Conservation (phyloP, 2,888 invertebrate species). For the Odontocolon sp. region DNA sequence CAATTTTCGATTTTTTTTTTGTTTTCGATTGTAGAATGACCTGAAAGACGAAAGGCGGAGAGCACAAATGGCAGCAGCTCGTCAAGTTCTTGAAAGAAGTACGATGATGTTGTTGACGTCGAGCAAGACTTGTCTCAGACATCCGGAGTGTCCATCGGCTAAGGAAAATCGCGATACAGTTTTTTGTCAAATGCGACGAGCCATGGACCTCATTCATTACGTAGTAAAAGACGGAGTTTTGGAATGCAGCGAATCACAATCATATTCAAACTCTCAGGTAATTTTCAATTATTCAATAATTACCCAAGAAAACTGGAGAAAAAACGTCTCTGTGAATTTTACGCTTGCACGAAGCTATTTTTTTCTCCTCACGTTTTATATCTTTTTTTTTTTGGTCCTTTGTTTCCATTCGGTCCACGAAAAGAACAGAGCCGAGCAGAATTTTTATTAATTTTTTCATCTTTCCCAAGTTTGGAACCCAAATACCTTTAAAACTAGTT, state of each 20-base stretch:
- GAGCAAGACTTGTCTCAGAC: constrained; percentile 97
- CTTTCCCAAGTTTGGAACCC: too few relatives aligned
- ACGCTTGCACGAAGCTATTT: too few relatives aligned
- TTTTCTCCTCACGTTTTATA: too few relatives aligned
- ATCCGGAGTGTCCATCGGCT: constrained; percentile 96
- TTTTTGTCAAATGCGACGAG: constrained; percentile 98
- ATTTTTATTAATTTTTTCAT: too few relatives aligned
- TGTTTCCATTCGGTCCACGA: too few relatives aligned
- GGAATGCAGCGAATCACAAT: constrained; percentile 82
- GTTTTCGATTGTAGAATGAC: constrained; percentile 85
- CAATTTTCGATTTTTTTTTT: not conserved
- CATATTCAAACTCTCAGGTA: constrained; percentile 80
- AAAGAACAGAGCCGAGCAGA: too few relatives aligned
- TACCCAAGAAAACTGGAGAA: too few relatives aligned
- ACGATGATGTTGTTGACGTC: constrained; percentile 98
- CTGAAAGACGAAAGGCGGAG: constrained; percentile 95
- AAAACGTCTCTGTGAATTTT: too few relatives aligned
- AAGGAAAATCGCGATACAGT: constrained; percentile 98
- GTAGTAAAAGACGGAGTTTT: constrained; percentile 98
- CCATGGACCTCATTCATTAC: constrained; percentile 98
- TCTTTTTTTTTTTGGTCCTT: too few relatives aligned
- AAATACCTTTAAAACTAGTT: too few relatives aligned
- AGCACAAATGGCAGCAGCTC: constrained; percentile 97
- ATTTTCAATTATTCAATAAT: constrained; percentile 37
- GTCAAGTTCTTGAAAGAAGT: constrained; percentile 96